Evolutionary conservation across 2,113 vertebrate genomes (phyloP), one percentile per base, ranked within the genome.

Genomic region (Rhea americana): DNA sequence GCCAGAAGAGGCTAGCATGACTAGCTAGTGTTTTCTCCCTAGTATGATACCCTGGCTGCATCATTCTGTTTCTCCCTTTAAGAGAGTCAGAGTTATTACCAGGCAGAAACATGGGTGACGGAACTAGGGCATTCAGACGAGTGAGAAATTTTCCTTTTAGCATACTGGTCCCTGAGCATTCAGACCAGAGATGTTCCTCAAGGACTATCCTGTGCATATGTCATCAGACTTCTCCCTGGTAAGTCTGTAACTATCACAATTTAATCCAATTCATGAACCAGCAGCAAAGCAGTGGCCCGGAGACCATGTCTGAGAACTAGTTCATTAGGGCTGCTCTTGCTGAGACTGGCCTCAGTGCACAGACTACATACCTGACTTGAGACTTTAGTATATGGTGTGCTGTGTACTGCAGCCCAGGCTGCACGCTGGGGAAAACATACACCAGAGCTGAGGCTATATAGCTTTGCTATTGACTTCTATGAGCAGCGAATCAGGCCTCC

Each of bases 71-170:
- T 37, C 21, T 22, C 6, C 11, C 14, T 35, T 18, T 30, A 30
- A 17, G 16, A 79, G 28, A 79, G 8, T 16, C 15, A 1, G 26
- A 14, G 4, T 24, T 15, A 7, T 1, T 6, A n/a, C 7, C 0
- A 0, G 39, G 48, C 47, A 68, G 80, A 51, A 68, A 1, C 24
- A 4, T 0, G 0, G 12, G 8, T 7, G 11, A 2, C 1, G 4
- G 74, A 20, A 11, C 1, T 14, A 6, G 30, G 37, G 19, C 0
- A 1, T 8, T n/a, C 37, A 32, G 79, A 14, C 20, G 26, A 63
- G 65, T 45, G 74, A 61, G 71, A 45, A 18, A 37, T 7, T 37
- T 58, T 8, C 11, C 25, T 39, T 78, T 70, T 13, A 32, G 32
- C 28, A 1, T 22, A 9, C 2, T 0, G 2, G 32, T 21, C 43